These are phyloP conservation scores for Parthenolecanium corni DNA, from an alignment of 2,888 invertebrate species.

Conservation along the genomic window DNA sequence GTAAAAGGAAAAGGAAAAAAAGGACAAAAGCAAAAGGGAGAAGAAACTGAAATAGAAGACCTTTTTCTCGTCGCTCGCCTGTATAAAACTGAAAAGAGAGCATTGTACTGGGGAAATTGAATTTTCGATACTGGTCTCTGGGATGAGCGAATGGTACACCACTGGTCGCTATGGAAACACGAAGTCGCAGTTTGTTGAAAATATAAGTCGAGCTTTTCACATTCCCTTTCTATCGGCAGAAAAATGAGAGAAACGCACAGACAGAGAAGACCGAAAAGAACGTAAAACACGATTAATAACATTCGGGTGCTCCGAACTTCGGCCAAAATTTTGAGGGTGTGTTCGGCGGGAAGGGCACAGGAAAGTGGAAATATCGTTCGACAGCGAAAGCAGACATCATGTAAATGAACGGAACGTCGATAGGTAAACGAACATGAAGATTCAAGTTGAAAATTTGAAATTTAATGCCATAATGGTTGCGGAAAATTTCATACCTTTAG, in stretches of 20 bases:
- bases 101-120: slow-evolving; percentile 16
- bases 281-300: slow-evolving; percentile 1
- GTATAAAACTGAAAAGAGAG: no score
- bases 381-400: background rate
- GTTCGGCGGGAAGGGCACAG: background rate
- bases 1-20: background rate
- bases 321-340: background rate
- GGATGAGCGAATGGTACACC: slow-evolving; percentile 1
- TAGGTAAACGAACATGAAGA: no score
- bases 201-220: slow-evolving; percentile 18
- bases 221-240: slow-evolving; percentile 9
- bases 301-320: slow-evolving; percentile 3
- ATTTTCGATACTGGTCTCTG: slow-evolving; percentile 23
- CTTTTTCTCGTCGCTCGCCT: background rate
- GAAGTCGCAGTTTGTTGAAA: slow-evolving; percentile 22
- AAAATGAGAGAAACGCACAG: background rate
- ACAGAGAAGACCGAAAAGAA: background rate
- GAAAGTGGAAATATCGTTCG: background rate
- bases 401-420: no score
- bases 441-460: no score
- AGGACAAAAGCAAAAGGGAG: no score
- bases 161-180: slow-evolving; percentile 8
- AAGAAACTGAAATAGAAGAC: background rate
- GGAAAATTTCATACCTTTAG: no score
- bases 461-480: no score